Base-by-base conservation (phyloP, 2,888 invertebrate species). In the Cordilura impudica region DNA sequence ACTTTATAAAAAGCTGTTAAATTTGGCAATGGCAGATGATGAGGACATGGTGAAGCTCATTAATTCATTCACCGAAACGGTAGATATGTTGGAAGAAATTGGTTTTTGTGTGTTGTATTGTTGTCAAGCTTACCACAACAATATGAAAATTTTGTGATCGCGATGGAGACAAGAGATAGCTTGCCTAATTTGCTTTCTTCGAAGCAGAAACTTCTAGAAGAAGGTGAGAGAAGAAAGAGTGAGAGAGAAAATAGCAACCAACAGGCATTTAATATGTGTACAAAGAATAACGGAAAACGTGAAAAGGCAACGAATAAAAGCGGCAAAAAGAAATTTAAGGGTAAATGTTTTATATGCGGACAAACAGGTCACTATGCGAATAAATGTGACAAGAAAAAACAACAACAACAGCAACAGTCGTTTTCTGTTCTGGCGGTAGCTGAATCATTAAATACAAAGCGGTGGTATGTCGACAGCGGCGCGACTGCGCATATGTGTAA, bases 191-290 rank as follows among this genome's bases (percentile, higher is more conserved):
- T 65, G 2, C 53, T n/a, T 31, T 39, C 69, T 6, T 16, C 73
- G 19, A 78, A 70, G 56, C 54, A 65, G 10, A 74, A 78, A 47
- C 39, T 79, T 16, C 18, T 71, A 8, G 71, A 79, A 67, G 75
- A 73, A 51, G 74, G 63, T 4, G 45, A 54, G 7, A 21, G 71
- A 21, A 16, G 56, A 47, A 72, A 61, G 47, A 29, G 12, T 14
- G 56, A 56, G 4, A 18, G 6, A 29, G 39, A 51, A 18, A 58
- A 53, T 56, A 51, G 47, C 16, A 60, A 66, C 5, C 35, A 66
- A 53, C 54, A 78, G 35, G 61, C 53, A 12, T 67, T 54, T 47
- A 39, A 47, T 23, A 35, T 21, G 7, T 39, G 43, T 7, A 5
- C 47, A 35, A 58, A 53, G 19, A 29, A 31, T 23, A 45, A 29